Evolutionary conservation across 1,140 invertebrate genomes (phyloP), one percentile per base, ranked within the genome.

Genomic region (Caerostris extrusa): DNA sequence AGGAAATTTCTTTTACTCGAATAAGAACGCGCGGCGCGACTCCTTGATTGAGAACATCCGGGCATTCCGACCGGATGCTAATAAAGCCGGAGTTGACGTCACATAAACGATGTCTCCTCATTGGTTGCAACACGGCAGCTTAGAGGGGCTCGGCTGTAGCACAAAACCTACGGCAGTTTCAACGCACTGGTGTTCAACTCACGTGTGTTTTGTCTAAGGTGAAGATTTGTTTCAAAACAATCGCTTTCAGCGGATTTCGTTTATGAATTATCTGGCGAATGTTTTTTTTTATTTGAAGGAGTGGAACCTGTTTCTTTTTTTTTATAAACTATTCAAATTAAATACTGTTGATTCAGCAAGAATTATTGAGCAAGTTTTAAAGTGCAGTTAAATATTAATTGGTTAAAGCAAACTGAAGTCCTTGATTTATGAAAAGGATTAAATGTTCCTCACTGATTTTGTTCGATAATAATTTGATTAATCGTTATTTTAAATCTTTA

Each of bases 1-100:
- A 92, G 90, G 90, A 92, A 92, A 92, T 92, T 92, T 92, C 82
- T 61, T 58, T 81, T 77, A 60, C 53, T 60, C 60, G 85, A 61
- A 61, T 34, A 87, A 53, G 34, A 87, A 87, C 50, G 57, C n/a
- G 4, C 19, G 90, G 55, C 90, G 90, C 90, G 90, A 61, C 90
- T 91, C 34, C 64, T 82, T 91, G 90, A 92, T 92, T 85, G 77
- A 92, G 77, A 92, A 69, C 61, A 69, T 92, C 90, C 90, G 90
- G 90, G 56, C 58, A 64, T 56, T 67, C 50, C 34, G 77, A 67
- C 77, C 90, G 90, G 90, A 92, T 92, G 50, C 71, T 85, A 92
- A 92, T 92, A 92, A 81, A 55, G 53, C 61, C 61, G 3, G 57
- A 12, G 2, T 60, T 92, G 90, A 92, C 90, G 90, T 92, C 90